Evolutionary conservation across 2,113 vertebrate genomes (phyloP), one percentile per base, ranked within the genome.

Genomic region (Pongo pygmaeus): DNA sequence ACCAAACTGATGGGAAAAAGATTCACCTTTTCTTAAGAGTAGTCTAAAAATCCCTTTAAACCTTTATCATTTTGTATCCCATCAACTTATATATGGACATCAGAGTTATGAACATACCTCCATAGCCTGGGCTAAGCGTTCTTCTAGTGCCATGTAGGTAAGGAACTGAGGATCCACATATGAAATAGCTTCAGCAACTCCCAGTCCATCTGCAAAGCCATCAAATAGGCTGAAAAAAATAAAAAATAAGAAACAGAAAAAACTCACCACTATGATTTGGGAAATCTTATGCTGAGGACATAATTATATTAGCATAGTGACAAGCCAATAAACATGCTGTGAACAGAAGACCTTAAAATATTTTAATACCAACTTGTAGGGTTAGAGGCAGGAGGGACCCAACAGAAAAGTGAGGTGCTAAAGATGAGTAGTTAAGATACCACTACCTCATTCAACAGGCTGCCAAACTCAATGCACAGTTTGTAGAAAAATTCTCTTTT

Each of bases 141-240:
- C 99, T 93, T 99, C 99, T 25, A 99, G 89, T 4, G 98, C 98
- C 98, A 99, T 98, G 79, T 98, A 98, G 3, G 99, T 98, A 18
- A 99, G 97, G 97, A 99, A 98, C n/a, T 99, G 99, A 92, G 99
- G 98, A 85, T 98, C 98, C 96, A 98, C 84, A 0, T 98, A 98
- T 46, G 99, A 98, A 98, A 99, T 98, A 1, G 98, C 98, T 98
- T 99, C 99, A 75, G 98, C 98, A 95, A 99, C 98, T 96, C 98
- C 98, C 16, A 99, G 97, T 72, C 98, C 98, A 77, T 99, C 99
- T 3, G 98, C 98, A 96, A 99, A 99, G 80, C 99, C 99, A 89
- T 99, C 99, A 69, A 99, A 97, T 3, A 98, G 38, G 74, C 99
- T 99, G 97, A 35, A 5, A 59, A 80, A 81, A 92, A 84, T 13